Evolutionary conservation across 1,140 invertebrate genomes (phyloP).

Genomic region (Zeugodacus cucurbitae): DNA sequence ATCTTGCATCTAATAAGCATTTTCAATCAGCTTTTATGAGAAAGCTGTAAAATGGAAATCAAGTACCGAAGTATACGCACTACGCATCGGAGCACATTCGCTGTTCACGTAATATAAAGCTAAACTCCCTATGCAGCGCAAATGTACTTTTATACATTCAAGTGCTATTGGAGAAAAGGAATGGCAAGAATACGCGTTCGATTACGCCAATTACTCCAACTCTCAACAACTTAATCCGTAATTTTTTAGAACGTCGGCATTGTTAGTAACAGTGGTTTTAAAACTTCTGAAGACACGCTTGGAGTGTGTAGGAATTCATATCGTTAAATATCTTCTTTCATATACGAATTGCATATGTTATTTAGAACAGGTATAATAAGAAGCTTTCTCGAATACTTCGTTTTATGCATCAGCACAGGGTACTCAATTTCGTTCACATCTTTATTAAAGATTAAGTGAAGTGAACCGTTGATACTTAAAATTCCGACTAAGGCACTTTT

Average conservation of each 20-base stretch:
- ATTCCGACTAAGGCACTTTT: no score
- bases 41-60: constrained; percentile 63
- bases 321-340: no score
- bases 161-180: neutral
- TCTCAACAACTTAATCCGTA: constrained; percentile 65
- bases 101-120: constrained; percentile 38
- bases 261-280: neutral
- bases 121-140: neutral
- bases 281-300: neutral
- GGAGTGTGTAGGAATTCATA: neutral
- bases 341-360: no score
- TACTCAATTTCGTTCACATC: no score
- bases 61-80: constrained; percentile 46
- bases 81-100: neutral
- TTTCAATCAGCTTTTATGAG: constrained; percentile 66
- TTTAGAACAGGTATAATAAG: no score
- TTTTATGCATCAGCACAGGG: no score
- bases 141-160: neutral
- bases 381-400: no score
- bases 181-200: constrained; percentile 27
- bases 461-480: no score
- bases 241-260: constrained; percentile 52
- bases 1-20: constrained; percentile 67
- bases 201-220: constrained; percentile 31
- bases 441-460: no score